phyloP scores from a whole-genome alignment of 23 tunicate species.

The Styela clava region DNA sequence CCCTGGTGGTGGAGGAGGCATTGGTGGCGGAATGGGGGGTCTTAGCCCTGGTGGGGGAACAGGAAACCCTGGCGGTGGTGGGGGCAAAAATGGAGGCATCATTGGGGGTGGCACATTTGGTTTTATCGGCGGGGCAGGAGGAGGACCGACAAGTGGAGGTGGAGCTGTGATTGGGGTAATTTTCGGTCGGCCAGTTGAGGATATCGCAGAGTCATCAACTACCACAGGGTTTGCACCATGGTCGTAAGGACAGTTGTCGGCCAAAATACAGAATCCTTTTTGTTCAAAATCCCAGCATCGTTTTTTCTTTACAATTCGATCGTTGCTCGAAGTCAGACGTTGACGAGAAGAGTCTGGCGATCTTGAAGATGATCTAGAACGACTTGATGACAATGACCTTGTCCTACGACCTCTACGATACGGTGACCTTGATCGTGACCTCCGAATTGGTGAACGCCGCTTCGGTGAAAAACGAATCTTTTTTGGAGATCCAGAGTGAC shows the following conservation, averaged over 20 bases:
- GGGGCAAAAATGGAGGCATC: slow-evolving; percentile 28
- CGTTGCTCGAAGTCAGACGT: not conserved
- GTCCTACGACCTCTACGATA: slow-evolving; percentile 1
- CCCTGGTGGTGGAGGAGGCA: slow-evolving; percentile 32
- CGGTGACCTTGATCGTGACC: slow-evolving; percentile 31
- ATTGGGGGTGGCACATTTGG: slow-evolving; percentile 57
- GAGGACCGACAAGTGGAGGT: slow-evolving; percentile 33
- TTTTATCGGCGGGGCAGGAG: slow-evolving; percentile 35
- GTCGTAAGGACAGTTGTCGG: slow-evolving; percentile 90
- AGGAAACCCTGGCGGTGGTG: slow-evolving; percentile 37
- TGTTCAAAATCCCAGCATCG: slow-evolving; percentile 83
- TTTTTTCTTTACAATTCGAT: slow-evolving; percentile 36
- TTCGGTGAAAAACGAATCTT: slow-evolving; percentile 11
- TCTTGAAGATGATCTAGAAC: slow-evolving; percentile 12
- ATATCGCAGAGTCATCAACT: slow-evolving; percentile 64
- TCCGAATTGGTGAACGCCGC: slow-evolving; percentile 18
- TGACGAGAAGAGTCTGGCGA: slow-evolving; percentile 25
- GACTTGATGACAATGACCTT: slow-evolving; percentile 21
- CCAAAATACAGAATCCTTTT: slow-evolving; percentile 88
- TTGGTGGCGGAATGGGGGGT: slow-evolving; percentile 32
- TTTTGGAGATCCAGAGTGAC: slow-evolving; percentile 20
- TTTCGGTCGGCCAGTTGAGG: slow-evolving; percentile 15
- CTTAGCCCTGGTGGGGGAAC: slow-evolving; percentile 24
- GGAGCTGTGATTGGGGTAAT: slow-evolving; percentile 23
- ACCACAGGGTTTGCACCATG: slow-evolving; percentile 93